Percentiles rank a stretch among this genome's conserved stretches.
phyloP scores from a whole-genome alignment of 2,888 invertebrate genomes.

The Hemaris fuciformis region DNA sequence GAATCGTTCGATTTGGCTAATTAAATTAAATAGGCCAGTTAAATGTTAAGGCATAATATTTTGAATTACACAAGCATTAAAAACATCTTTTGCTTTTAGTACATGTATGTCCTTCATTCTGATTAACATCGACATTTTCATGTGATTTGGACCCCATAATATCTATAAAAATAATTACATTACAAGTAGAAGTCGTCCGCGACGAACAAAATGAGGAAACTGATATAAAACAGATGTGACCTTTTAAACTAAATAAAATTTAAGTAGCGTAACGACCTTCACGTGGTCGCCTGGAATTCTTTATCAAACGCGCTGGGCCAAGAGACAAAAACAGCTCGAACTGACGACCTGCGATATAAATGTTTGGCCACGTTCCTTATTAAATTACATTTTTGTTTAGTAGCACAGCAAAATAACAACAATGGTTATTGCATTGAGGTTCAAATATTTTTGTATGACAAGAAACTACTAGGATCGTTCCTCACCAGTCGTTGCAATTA shows the following conservation, averaged over 20 bases:
- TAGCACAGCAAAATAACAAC: too few relatives aligned
- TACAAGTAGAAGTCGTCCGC: background rate
- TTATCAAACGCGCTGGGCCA: background rate
- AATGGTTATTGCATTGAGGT: too few relatives aligned
- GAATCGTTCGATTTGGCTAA: background rate
- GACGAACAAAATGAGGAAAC: conserved; percentile 8
- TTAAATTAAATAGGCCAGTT: background rate
- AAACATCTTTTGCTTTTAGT: too few relatives aligned
- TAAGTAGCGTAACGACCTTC: conserved; percentile 8
- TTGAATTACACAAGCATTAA: too few relatives aligned
- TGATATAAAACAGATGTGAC: conserved; percentile 4
- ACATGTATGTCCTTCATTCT: too few relatives aligned
- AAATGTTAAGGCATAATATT: too few relatives aligned
- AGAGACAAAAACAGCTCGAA: background rate
- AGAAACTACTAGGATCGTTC: too few relatives aligned
- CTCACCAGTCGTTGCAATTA: too few relatives aligned
- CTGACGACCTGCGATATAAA: background rate
- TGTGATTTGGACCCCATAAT: too few relatives aligned
- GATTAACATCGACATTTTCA: too few relatives aligned
- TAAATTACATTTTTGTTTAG: too few relatives aligned
- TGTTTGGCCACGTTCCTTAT: background rate
- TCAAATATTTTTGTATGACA: too few relatives aligned
- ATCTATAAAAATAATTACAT: background rate
- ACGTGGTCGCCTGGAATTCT: conserved; percentile 10
- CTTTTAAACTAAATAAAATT: conserved; percentile 14